Base-by-base conservation (phyloP, 1,140 invertebrate species). In the Hetaerina americana region DNA sequence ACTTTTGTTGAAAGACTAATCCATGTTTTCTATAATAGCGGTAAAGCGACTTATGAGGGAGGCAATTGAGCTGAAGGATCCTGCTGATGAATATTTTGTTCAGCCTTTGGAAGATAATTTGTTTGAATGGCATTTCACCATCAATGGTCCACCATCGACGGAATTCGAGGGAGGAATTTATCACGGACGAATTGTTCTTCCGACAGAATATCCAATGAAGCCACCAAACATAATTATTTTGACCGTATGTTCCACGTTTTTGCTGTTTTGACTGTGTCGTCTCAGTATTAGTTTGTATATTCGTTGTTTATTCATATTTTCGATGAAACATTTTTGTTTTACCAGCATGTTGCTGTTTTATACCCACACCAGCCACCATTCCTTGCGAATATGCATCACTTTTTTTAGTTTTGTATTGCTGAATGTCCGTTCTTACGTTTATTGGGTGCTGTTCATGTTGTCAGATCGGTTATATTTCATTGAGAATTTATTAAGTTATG, bases 81-180 rank as follows among this genome's bases (percentile, higher is more conserved):
- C 94, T 22, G 96, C 94, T 18, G 92, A 95, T 78, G 92, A 97
- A 79, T 97, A 95, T 80, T 91, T 85, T 83, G 95, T 95, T 25
- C 89, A 89, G 76, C 96, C 96, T 26, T 80, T 98, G 22, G 94
- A 98, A 80, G 95, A 97, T 77, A 98, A 98, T 83, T 81, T 98
- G 27, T 98, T 98, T 83, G 96, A 98, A 80, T 98, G 96, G 96
- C 96, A 98, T 82, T 98, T 98, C 80, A 98, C 96, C 0, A 89
- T 98, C 8, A 84, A 91, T 78, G 95, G 95, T 15, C 93, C 94
- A 27, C 85, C 86, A 29, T 91, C 90, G 5, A 90, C 92, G 0
- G 94, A 96, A 66, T 97, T 96, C 83, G 91, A 93, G 75, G 90
- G 88, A 72, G 95, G 95, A 31, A 84, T 95, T 73, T 97, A 96